phyloP scores from a whole-genome alignment of 2,113 vertebrate genomes.

The Diadophis punctatus region DNA sequence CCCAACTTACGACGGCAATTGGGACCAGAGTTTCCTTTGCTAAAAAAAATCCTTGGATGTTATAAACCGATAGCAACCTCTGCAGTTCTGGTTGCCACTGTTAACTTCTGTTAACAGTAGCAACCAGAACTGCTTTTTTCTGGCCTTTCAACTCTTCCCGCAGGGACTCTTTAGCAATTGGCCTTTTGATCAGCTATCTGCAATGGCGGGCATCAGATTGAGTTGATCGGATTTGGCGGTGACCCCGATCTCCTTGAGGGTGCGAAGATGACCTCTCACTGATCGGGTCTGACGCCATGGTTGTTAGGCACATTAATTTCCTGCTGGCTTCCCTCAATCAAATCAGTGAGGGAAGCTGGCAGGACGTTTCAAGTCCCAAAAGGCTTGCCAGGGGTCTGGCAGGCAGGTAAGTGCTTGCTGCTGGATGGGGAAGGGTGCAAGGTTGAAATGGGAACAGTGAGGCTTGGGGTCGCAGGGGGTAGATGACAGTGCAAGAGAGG shows the following conservation, averaged over 20 bases:
- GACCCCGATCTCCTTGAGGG: neutral
- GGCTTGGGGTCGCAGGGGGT: too few species aligned
- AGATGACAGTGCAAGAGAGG: too few species aligned
- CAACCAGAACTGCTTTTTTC: too few species aligned
- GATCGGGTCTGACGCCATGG: neutral
- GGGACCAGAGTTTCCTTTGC: neutral
- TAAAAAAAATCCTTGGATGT: neutral
- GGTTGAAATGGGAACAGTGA: too few species aligned
- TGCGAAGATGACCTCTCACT: neutral
- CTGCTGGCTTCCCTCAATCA: neutral
- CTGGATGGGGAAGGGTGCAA: neutral
- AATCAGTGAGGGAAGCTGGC: neutral
- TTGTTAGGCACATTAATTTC: neutral
- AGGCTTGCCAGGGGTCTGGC: neutral
- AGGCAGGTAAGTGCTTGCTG: neutral
- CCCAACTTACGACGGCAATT: neutral
- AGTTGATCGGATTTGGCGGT: neutral
- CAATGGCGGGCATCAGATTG: neutral
- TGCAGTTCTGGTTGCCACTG: neutral
- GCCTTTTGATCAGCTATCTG: neutral
- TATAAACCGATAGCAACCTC: neutral
- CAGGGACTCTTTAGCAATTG: neutral
- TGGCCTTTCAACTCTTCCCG: neutral
- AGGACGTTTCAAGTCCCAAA: neutral
- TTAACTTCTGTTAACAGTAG: too few species aligned